Evolutionary conservation across 2,797 vertebrate genomes (phyloP), one percentile per base, ranked within the genome.

Genomic region (Xenopus petersii): DNA sequence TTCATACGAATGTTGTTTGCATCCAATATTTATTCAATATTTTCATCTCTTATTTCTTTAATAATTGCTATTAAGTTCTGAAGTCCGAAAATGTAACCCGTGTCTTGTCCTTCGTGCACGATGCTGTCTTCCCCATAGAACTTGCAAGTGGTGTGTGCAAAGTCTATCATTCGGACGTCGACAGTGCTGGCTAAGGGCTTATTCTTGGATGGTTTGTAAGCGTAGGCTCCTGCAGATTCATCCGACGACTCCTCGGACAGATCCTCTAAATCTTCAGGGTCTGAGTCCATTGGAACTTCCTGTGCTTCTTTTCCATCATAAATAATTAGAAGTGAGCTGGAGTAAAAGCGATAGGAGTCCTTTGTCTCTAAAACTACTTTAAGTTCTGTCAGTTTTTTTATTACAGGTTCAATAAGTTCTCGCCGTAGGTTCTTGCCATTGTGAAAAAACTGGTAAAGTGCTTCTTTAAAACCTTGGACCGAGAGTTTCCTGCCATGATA

Each of bases 91-190:
- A 99, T 97, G 77, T 98, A 99, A 73, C 95, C 97, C 2, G 95
- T 98, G 87, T 99, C 98, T 85, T 96, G 94, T 75, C 98, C 98
- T 86, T 99, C 98, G 0, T 99, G 97, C 47, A 99, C 95, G 69
- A 99, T 94, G 0, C 95, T 97, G 86, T 99, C 98, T 82, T 99
- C 98, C 17, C 95, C 94, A 3, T 94, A 99, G 84, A 98, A 94
- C 75, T 95, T 92, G 86, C 98, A 99, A 10, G 98, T 99, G 51
- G 98, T 99, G 86, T 99, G 98, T 70, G 98, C 98, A 84, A 99
- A 99, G 93, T 99, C 98, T 73, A 99, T 99, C 97, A 99, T 99
- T 70, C 98, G 95, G 83, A 99, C 95, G 4, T 99, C 97, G 55
- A 96, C 97, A 2, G 80, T 89, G 13, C 94, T 92, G 74, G 87